Percentiles rank a stretch among this genome's conserved stretches.
phyloP scores from a whole-genome alignment of 2,797 vertebrate species.

The Adrianichthys oophorus region DNA sequence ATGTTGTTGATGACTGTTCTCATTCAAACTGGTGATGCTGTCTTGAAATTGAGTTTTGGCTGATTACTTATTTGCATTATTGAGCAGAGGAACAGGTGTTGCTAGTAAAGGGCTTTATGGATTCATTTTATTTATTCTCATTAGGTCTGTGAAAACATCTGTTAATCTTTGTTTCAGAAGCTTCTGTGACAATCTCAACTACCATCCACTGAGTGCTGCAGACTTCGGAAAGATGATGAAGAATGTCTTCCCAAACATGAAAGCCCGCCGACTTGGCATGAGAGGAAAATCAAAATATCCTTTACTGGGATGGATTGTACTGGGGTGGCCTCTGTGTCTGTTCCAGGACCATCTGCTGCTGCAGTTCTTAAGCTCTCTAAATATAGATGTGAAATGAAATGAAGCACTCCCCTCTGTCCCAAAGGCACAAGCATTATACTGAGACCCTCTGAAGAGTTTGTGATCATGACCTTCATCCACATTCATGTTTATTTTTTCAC shows the following conservation, averaged over 20 bases:
- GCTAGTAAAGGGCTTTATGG: background rate
- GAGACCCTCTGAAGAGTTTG: constrained; percentile 47
- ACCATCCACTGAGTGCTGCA: constrained; percentile 96
- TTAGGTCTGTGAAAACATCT: background rate
- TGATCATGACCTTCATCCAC: constrained; percentile 64
- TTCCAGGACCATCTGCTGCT: constrained; percentile 79
- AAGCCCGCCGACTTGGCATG: constrained; percentile 97
- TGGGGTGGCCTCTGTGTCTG: constrained; percentile 70
- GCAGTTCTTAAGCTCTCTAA: constrained; percentile 79
- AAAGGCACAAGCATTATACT: constrained; percentile 59
- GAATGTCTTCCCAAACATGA: constrained; percentile 99
- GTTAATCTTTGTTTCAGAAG: constrained; percentile 83
- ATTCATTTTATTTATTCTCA: background rate
- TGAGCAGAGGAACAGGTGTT: background rate
- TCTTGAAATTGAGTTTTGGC: too few relatives aligned
- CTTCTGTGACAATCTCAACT: constrained; percentile 99
- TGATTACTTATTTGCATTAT: background rate
- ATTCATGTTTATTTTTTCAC: constrained; percentile 8
- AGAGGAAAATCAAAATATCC: constrained; percentile 99
- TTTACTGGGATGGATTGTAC: constrained; percentile 75
- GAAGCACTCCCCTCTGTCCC: constrained; percentile 56
- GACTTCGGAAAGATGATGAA: constrained; percentile 99
- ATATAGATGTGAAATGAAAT: constrained; percentile 83
- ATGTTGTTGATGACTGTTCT: too few relatives aligned
- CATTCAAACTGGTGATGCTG: too few relatives aligned